Evolutionary conservation across 2,888 invertebrate genomes (phyloP).

Genomic region (Athetis lepigone): DNA sequence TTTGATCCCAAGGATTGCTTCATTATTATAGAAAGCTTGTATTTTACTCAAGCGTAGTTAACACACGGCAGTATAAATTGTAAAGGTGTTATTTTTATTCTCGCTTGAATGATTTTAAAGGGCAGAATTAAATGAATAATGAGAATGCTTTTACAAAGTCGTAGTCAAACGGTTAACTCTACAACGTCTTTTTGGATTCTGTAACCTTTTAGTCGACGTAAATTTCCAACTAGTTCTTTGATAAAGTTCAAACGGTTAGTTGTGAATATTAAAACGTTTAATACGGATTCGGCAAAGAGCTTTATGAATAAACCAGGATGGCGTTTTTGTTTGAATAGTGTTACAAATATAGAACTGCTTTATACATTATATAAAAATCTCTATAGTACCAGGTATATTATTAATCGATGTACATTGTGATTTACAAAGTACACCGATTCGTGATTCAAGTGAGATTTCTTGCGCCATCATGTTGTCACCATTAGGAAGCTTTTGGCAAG

Average conservation of each 20-base stretch:
- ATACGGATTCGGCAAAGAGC: conserved; percentile 21
- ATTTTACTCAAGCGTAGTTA: conserved; percentile 29
- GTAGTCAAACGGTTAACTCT: conserved; percentile 29
- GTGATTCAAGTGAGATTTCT: conserved; percentile 19
- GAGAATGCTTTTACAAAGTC: conserved; percentile 41
- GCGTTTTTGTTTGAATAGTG: conserved; percentile 1
- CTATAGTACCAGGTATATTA: not conserved
- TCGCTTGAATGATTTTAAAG: conserved; percentile 40
- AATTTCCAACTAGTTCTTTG: conserved; percentile 40
- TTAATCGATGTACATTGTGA: not conserved
- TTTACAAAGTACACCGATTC: too few species aligned
- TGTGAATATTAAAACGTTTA: conserved; percentile 33
- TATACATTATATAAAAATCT: not conserved
- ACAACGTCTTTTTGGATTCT: conserved; percentile 32
- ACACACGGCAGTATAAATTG: conserved; percentile 2
- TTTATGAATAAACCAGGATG: conserved; percentile 23
- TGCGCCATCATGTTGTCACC: conserved; percentile 13
- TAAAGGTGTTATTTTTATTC: conserved; percentile 34
- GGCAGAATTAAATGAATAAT: conserved; percentile 47
- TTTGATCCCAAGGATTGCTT: not conserved
- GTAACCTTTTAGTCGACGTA: conserved; percentile 30
- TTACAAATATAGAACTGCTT: conserved; percentile 1
- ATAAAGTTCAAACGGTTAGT: conserved; percentile 37
- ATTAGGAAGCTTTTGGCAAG: conserved; percentile 28
- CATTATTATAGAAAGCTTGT: conserved; percentile 1